These are phyloP conservation scores for Tetranychus piercei DNA, from an alignment of 2,888 invertebrate genomes.

Conservation along the genomic window DNA sequence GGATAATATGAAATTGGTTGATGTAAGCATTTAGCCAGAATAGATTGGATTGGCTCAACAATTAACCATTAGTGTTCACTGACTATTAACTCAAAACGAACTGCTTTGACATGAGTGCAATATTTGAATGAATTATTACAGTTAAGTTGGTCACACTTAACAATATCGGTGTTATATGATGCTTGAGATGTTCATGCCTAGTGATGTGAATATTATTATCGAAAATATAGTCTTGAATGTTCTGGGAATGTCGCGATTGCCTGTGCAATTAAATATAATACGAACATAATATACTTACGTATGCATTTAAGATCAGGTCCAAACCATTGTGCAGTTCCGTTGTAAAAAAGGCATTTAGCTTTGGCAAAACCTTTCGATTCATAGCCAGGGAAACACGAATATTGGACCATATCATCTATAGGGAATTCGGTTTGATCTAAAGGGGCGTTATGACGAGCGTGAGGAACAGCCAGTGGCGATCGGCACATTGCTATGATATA, in stretches of 20 bases:
- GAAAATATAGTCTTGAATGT: background rate
- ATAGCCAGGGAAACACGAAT: slow-evolving; percentile 85
- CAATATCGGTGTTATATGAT: too few relatives aligned
- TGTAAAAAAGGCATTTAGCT: slow-evolving; percentile 79
- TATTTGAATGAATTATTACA: too few relatives aligned
- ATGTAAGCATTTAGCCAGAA: too few relatives aligned
- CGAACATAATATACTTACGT: slow-evolving; percentile 44
- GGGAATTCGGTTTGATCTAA: slow-evolving; percentile 72
- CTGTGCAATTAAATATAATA: background rate
- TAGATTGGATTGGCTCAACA: too few relatives aligned
- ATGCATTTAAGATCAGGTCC: slow-evolving; percentile 90
- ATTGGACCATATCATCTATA: slow-evolving; percentile 69
- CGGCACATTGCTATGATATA: slow-evolving; percentile 24
- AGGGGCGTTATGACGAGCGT: slow-evolving; percentile 48
- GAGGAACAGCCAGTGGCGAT: slow-evolving; percentile 34
- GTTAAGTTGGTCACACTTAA: too few relatives aligned
- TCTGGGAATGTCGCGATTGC: background rate
- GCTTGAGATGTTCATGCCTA: too few relatives aligned
- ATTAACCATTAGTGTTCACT: too few relatives aligned
- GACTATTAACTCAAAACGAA: too few relatives aligned
- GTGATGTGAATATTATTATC: background rate
- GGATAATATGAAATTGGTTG: too few relatives aligned
- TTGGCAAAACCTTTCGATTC: slow-evolving; percentile 66
- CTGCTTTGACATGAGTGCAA: too few relatives aligned
- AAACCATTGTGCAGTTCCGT: slow-evolving; percentile 74